Base-by-base conservation (phyloP, 1,140 invertebrate species). In the Ceratosolen fusciceps region DNA sequence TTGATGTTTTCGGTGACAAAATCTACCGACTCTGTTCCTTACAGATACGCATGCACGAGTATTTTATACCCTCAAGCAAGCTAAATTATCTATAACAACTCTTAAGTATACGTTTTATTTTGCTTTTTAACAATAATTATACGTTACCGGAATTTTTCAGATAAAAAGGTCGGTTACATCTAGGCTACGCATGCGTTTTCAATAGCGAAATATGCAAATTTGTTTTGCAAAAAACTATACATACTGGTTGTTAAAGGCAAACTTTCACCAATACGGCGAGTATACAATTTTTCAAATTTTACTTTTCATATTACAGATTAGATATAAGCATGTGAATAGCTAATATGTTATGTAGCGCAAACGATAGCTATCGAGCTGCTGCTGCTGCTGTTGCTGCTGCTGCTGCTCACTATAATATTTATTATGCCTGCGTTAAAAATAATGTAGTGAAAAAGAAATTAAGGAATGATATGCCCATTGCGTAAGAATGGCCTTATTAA, bases 181-280 rank as follows among this genome's bases (percentile, higher is more conserved):
- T 37, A n/a, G 10, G 19, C 16, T 65, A 37, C 31, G 26, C 16
- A 65, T 10, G 21, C 14, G n/a, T 65, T 65, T 37, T 65, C 19
- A 34, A 65, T n/a, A 65, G 60, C 16, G 31, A 5, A 37, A 65
- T 65, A 65, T 65, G 60, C 26, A 65, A 65, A 65, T 65, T 65
- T 37, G 3, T 14, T 34, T 65, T 65, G 60, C 60, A 37, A 65
- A 60, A 37, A 65, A 37, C 34, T 62, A 65, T 37, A 31, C 31
- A 37, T 10, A 37, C 10, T 37, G 37, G 31, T n/a, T 34, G 19
- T 65, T 19, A 65, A 37, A 37, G 19, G 21, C 29, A 65, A 65
- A 37, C 31, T 37, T 65, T 65, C 31, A 65, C 60, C 21, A 43
- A 65, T 37, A n/a, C 19, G 9, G 31, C 21, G 14, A 65, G 16